Base-by-base conservation (phyloP, 1,140 invertebrate genomes). In the Hesperophylax magnus region DNA sequence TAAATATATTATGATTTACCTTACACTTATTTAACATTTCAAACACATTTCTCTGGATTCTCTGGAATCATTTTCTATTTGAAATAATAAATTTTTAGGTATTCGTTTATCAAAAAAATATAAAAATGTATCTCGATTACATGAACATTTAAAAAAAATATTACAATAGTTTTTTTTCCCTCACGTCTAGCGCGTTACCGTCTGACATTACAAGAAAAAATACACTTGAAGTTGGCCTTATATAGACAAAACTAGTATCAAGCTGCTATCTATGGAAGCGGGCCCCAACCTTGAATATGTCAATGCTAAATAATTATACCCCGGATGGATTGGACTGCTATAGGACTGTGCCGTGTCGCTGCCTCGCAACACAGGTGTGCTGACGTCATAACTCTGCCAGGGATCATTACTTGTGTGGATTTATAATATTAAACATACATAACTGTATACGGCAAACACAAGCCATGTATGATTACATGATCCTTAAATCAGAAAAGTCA, bases 301-400 rank as follows among this genome's bases (percentile, higher is more conserved):
- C 79, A 80, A 80, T 80, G 79, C 60, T 80, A 80, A 80, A 80
- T 80, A 77, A 76, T 80, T 80, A 77, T 60, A 61, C 53, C 31
- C 78, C 56, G 53, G 71, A 75, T 80, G 79, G 63, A 77, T 72
- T 39, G 75, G 39, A 24, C 79, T 52, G 47, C 74, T 67, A 47
- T 47, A 27, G 27, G 27, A 27, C 27, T 27, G 39, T 47, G 39
- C 3, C 11, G 39, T 47, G 39, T 47, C 11, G 39, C 39, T 47
- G 9, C 6, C 9, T 80, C 54, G 61, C 24, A 63, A 39, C 67
- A 47, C 69, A 80, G 78, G 78, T 80, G 69, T 53, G 71, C 54
- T 72, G 69, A 72, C 69, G 47, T 72, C 69, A 72, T 72, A 72
- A 72, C 47, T 72, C 69, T n/a, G 18, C 18, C 52, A 47, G 18